Evolutionary conservation across 2,797 vertebrate genomes (phyloP).

Genomic region (Bufotes viridis): DNA sequence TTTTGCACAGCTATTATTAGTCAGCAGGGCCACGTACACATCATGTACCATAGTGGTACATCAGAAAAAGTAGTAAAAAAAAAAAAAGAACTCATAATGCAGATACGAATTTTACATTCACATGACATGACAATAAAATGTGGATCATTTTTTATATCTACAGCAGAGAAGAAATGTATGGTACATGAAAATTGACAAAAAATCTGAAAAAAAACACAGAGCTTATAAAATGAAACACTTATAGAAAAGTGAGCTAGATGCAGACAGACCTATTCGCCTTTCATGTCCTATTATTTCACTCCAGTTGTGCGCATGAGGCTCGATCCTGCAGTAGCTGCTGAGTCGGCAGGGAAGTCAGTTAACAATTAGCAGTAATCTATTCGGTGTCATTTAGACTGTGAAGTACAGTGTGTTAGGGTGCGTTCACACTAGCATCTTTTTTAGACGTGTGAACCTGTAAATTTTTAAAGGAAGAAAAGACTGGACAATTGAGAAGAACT

Average conservation of each 20-base stretch:
- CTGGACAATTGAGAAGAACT: neutral
- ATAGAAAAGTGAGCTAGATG: neutral
- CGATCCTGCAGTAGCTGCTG: neutral
- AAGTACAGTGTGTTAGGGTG: neutral
- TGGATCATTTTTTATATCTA: no score
- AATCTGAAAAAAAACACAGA: neutral
- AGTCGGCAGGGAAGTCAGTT: neutral
- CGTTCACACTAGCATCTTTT: neutral
- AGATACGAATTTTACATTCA: no score
- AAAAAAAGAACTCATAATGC: no score
- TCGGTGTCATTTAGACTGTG: slow-evolving; percentile 26
- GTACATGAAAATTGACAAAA: neutral
- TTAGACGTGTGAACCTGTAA: slow-evolving; percentile 7
- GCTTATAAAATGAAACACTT: neutral
- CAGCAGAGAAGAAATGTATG: no score
- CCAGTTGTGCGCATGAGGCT: neutral
- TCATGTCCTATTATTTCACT: neutral
- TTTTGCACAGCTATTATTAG: no score
- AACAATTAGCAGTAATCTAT: slow-evolving; percentile 28
- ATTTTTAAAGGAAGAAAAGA: neutral
- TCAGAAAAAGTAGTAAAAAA: no score
- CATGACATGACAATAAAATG: no score
- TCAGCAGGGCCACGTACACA: no score
- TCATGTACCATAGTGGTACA: no score
- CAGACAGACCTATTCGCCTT: neutral